Conservation (phyloP, 1,140 invertebrate genomes). For the Lysiphlebus fabarum region DNA sequence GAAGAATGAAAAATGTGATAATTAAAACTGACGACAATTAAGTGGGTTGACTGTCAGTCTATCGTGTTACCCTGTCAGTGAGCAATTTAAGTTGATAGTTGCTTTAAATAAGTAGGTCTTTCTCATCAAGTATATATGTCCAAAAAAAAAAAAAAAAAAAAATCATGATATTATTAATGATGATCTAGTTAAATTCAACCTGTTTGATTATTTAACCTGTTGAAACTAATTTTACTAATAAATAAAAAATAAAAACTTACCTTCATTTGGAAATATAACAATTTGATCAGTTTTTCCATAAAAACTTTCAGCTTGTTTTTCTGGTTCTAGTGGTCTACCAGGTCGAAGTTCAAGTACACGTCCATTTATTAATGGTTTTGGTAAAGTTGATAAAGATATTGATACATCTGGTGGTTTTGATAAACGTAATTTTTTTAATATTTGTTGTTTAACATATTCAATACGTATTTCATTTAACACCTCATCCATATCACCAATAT, state of each 20-base stretch:
- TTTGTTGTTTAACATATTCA: conserved; percentile 79
- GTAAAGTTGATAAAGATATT: conserved; percentile 59
- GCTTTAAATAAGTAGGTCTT: no score
- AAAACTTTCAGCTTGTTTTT: conserved; percentile 63
- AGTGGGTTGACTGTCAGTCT: conserved; percentile 12
- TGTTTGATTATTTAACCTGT: conserved; percentile 26
- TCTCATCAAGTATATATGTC: no score
- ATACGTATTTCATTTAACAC: conserved; percentile 61
- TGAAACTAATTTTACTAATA: conserved; percentile 15
- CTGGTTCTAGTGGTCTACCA: conserved; percentile 41
- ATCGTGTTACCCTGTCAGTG: conserved; percentile 12
- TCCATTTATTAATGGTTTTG: conserved; percentile 68
- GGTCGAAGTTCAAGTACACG: conserved; percentile 49
- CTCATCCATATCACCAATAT: conserved; percentile 35
- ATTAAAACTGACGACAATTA: conserved; percentile 20
- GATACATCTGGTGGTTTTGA: conserved; percentile 68
- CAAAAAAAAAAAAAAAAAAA: no score
- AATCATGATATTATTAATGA: no score
- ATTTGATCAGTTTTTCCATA: conserved; percentile 77
- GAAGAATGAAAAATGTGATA: conserved; percentile 1
- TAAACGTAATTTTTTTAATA: conserved; percentile 71
- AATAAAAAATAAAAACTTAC: conserved; percentile 44
- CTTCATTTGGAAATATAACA: conserved; percentile 72
- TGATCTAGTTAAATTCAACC: conserved; percentile 11
- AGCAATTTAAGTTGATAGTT: conserved; percentile 8